Base-by-base conservation (phyloP, 2,113 vertebrate genomes). In the Semicossyphus pulcher region DNA sequence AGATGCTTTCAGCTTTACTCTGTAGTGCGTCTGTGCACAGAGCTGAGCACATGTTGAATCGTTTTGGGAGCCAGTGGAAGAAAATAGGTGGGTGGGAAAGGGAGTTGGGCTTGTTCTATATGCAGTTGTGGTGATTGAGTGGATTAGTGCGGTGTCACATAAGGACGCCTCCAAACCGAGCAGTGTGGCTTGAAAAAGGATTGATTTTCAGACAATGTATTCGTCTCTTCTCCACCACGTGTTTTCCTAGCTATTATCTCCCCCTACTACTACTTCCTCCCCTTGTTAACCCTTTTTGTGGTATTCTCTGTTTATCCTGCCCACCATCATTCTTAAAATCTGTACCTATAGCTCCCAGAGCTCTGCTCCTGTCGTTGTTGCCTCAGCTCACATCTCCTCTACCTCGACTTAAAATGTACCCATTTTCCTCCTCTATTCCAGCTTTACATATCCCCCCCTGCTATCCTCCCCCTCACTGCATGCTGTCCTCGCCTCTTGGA, bases 121-220 rank as follows among this genome's bases (percentile, higher is more conserved):
- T 72, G 59, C 31, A 37, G 39, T 29, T 61, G 48, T 18, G 10
- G 5, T 57, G 61, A 65, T 16, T 49, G 44, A 51, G 10, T 58
- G 44, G 14, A 58, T 60, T 44, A 36, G 21, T 51, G 15, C 28
- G 26, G 6, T 65, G 52, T 74, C 52, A 21, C 16, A 26, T 7
- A 21, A 45, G 14, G 61, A 47, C 73, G 44, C 36, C 10, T 59
- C 11, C 37, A 34, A 10, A 59, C 15, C n/a, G n/a, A n/a, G n/a
- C n/a, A n/a, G n/a, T n/a, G n/a, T n/a, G n/a, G n/a, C n/a, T n/a
- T 26, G 15, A 4, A 31, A 8, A 4, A 31, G 31, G 4, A 31
- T n/a, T n/a, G 31, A 4, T 31, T 31, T 15, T 15, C 11, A 39
- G 37, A 12, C 11, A 11, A 14, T 2, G 6, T 31, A 14, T 20